Conservation (phyloP, 2,113 vertebrate genomes). For the Arothron firmamentum region DNA sequence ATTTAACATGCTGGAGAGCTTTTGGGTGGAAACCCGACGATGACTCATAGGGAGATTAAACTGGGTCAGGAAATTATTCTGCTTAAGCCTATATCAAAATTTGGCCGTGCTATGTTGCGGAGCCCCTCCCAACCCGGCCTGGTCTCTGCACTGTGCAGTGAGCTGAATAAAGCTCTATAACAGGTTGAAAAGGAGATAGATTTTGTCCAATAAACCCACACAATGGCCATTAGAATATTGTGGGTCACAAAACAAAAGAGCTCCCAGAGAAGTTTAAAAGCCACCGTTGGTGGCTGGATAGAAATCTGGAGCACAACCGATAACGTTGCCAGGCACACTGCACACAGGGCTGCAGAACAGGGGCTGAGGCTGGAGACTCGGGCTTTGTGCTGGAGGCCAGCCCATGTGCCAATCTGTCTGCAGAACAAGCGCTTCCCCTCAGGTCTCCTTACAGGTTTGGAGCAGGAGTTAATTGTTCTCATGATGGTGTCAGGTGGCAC, state of each 20-base stretch:
- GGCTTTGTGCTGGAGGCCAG: too few relatives aligned
- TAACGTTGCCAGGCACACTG: slow-evolving; percentile 48
- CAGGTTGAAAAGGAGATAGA: slow-evolving; percentile 45
- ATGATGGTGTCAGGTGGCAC: slow-evolving; percentile 68
- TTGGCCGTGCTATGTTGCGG: slow-evolving; percentile 24
- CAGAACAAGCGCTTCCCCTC: slow-evolving; percentile 19
- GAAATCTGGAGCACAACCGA: slow-evolving; percentile 54
- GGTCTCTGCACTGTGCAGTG: slow-evolving; percentile 21
- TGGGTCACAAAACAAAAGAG: slow-evolving; percentile 59
- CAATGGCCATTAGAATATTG: slow-evolving; percentile 56
- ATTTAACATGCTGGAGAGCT: slow-evolving; percentile 26
- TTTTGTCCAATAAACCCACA: slow-evolving; percentile 35
- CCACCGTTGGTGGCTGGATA: slow-evolving; percentile 38
- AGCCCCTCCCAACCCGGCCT: not conserved
- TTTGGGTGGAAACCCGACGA: slow-evolving; percentile 34
- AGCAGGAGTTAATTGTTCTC: slow-evolving; percentile 66
- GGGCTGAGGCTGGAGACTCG: slow-evolving; percentile 29
- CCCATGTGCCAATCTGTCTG: slow-evolving; percentile 15
- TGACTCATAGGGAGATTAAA: slow-evolving; percentile 50
- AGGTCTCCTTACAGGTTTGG: slow-evolving; percentile 34
- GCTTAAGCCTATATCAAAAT: slow-evolving; percentile 38
- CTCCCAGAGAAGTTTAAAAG: slow-evolving; percentile 59
- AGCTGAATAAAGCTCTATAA: slow-evolving; percentile 37
- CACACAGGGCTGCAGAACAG: slow-evolving; percentile 35
- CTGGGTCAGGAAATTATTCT: slow-evolving; percentile 44